Base-by-base conservation (phyloP, 2,797 vertebrate genomes). In the Enteromius mattozi region DNA sequence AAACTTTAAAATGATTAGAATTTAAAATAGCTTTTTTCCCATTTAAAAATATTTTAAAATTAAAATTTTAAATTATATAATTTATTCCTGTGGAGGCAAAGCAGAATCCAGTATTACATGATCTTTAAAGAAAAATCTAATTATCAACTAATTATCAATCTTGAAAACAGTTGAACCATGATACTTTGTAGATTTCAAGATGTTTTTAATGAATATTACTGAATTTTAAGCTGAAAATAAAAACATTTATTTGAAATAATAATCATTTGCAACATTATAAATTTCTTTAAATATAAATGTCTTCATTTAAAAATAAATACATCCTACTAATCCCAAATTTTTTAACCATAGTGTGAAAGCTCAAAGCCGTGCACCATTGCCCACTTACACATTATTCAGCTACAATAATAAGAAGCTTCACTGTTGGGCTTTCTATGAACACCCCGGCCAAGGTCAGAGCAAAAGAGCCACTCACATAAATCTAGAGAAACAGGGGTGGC, bases 391-490 rank as follows among this genome's bases (percentile, higher is more conserved):
- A n/a, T 35, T 49, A 72, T 74, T 68, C 45, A 40, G 61, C 78
- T 24, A n/a, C 30, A 49, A 81, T 19, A 40, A 42, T 45, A 68
- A 72, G 65, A 56, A 49, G 16, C 78, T 76, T 88, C 87, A 84
- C 59, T 68, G 49, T 84, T 78, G 63, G 47, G 79, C 79, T 83
- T 80, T 77, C 75, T 63, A 83, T 71, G 85, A 76, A 89, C 78
- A 88, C 69, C 86, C 81, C 66, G 35, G 17, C 82, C 87, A 92
- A 90, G 90, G 91, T 89, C 90, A 88, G 76, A 69, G 49, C 47
- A 56, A 71, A 37, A 86, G 78, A 85, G 24, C 70, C 81, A 59
- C 86, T 47, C 66, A 86, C 14, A 85, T 91, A 89, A 91, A 90
- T 88, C 88, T 82, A 80, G 27, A 65, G 19, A 21, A 89, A 89